Evolutionary conservation across 2,797 vertebrate species (phyloP), one percentile per base, ranked within the genome.

Genomic region (Momotus momota): DNA sequence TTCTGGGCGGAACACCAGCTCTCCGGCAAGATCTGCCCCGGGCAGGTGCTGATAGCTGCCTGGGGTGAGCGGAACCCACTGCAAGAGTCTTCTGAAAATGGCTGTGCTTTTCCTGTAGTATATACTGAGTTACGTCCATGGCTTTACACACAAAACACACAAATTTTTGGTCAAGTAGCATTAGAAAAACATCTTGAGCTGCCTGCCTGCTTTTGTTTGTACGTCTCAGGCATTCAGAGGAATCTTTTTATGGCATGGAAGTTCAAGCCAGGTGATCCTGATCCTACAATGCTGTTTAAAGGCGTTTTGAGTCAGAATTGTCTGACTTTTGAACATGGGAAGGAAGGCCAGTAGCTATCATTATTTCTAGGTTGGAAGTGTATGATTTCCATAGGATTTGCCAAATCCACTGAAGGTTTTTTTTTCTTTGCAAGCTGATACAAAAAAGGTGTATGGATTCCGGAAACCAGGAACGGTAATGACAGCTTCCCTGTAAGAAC

Each of bases 31-130:
- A 14, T 57, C 67, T 31, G 9, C 51, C 18, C 29, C n/a, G 71
- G 64, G 38, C 78, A 79, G 80, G 12, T 52, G 58, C 48, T 61
- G 51, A 38, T 2, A 1, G 5, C 26, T 27, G 65, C 41, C 49
- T 3, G 26, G 33, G 54, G 11, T 12, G 25, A 2, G 10, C 2
- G 2, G 35, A 27, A 5, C 17, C 4, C 31, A 2, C 4, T 9
- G 33, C 9, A 22, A 10, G 58, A 38, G 21, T 5, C 69, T n/a
- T 29, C 43, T 48, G 58, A 29, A 72, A 62, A 43, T 4, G 17
- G 9, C 26, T 64, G 14, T 20, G 1, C 54, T 80, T 48, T 43
- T 25, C 22, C 4, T 0, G 2, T 18, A 31, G 15, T 40, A 7
- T 49, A 14, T 14, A 26, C 48, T 0, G 3, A 72, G 16, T 51